phyloP scores from a whole-genome alignment of 2,888 invertebrate species.

The Thereva unica region DNA sequence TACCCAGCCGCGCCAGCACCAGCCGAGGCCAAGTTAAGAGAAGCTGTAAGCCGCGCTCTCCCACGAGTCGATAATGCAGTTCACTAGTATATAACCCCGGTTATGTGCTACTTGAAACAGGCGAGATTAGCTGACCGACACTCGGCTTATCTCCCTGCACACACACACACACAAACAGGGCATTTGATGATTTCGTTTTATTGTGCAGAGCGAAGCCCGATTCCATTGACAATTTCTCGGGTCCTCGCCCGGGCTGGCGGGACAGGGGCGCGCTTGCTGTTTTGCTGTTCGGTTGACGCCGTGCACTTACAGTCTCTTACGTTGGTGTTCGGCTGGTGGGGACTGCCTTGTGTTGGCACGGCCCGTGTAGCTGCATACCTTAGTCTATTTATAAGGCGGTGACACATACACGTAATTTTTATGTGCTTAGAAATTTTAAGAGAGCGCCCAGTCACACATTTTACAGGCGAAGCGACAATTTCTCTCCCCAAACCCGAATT shows the following conservation, averaged over 20 bases:
- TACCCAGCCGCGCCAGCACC: background rate
- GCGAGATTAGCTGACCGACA: too few relatives aligned
- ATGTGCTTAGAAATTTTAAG: conserved; percentile 28
- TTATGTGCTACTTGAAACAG: conserved; percentile 3
- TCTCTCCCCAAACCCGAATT: conserved; percentile 25
- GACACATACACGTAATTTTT: conserved; percentile 8
- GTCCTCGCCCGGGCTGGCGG: background rate
- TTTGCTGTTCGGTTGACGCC: too few relatives aligned
- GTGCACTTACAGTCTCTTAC: too few relatives aligned
- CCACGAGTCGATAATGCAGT: conserved; percentile 30
- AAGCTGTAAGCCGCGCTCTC: background rate
- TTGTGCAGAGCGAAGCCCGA: background rate
- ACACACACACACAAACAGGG: background rate
- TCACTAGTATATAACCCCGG: background rate
- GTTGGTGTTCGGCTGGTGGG: background rate
- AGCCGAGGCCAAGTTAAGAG: background rate
- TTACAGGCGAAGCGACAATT: conserved; percentile 21
- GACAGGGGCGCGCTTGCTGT: too few relatives aligned
- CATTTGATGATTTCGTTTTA: background rate
- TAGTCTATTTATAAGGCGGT: too few relatives aligned
- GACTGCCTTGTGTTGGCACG: background rate
- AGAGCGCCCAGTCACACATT: conserved; percentile 33
- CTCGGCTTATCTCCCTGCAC: too few relatives aligned
- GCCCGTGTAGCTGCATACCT: too few relatives aligned
- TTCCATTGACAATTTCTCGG: conserved; percentile 17